Evolutionary conservation across 92 coral and sea anemone species (phyloP).

Genomic region (Siderastrea radians): DNA sequence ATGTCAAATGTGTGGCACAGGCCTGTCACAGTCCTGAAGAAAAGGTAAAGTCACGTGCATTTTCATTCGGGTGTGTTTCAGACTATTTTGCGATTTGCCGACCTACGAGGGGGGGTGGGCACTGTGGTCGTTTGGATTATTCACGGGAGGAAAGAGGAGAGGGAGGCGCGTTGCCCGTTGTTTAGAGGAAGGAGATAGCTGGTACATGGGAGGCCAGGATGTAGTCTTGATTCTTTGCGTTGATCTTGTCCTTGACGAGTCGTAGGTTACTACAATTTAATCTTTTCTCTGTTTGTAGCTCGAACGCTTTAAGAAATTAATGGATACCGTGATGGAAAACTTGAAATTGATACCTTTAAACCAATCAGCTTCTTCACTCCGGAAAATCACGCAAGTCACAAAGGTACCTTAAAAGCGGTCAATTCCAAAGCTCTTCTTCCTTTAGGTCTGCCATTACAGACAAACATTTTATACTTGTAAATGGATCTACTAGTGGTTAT

Average conservation of each 20-base stretch:
- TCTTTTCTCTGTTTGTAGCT: constrained; percentile 23
- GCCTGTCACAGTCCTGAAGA: constrained; percentile 21
- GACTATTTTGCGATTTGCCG: not conserved
- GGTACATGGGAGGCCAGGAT: no score
- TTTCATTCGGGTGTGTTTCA: not conserved
- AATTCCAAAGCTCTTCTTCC: not conserved
- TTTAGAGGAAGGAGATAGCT: no score
- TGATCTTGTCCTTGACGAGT: no score
- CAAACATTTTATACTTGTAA: no score
- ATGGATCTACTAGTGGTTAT: no score
- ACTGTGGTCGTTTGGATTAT: no score
- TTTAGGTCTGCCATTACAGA: no score
- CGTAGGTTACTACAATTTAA: no score
- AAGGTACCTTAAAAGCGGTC: not conserved
- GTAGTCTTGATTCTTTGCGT: no score
- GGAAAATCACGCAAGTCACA: constrained; percentile 7
- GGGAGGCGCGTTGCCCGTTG: no score
- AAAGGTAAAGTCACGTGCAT: not conserved
- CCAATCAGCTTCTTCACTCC: constrained; percentile 20
- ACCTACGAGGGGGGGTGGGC: not conserved
- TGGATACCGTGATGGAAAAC: constrained; percentile 10
- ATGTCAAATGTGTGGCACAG: constrained; percentile 6
- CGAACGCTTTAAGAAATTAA: constrained; percentile 16
- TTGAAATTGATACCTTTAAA: constrained; percentile 11
- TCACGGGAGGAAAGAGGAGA: no score